Evolutionary conservation across 2,113 vertebrate genomes (phyloP).

Genomic region (Larimichthys polyactis): DNA sequence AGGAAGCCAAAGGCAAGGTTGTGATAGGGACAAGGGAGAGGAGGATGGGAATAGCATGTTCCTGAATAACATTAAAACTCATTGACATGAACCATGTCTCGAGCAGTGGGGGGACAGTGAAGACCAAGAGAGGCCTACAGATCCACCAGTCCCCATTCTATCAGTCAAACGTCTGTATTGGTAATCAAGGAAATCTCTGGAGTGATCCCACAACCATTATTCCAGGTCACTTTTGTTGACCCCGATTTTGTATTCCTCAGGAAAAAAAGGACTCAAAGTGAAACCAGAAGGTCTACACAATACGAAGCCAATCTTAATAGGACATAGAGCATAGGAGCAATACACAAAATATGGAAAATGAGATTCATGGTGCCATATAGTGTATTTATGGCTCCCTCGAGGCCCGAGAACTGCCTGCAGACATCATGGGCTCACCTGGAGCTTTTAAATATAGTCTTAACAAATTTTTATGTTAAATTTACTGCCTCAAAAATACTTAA

Average conservation of each 20-base stretch:
- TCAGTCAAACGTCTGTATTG: slow-evolving; percentile 63
- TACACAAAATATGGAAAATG: slow-evolving; percentile 67
- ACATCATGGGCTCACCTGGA: slow-evolving; percentile 62
- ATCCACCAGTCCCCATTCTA: slow-evolving; percentile 49
- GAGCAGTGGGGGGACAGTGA: slow-evolving; percentile 6
- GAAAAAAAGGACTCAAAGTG: slow-evolving; percentile 55
- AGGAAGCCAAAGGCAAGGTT: slow-evolving; percentile 39
- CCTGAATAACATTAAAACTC: slow-evolving; percentile 13
- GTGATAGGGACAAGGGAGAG: slow-evolving; percentile 5
- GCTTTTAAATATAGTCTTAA: slow-evolving; percentile 48
- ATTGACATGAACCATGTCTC: slow-evolving; percentile 23
- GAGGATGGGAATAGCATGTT: slow-evolving; percentile 22
- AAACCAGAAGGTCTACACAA: slow-evolving; percentile 69
- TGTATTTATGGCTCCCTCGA: slow-evolving; percentile 65
- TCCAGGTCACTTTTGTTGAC: slow-evolving; percentile 65
- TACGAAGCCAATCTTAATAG: slow-evolving; percentile 63
- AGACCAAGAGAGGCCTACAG: slow-evolving; percentile 26
- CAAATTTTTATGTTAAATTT: slow-evolving; percentile 37
- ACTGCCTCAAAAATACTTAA: slow-evolving; percentile 18
- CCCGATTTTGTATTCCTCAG: slow-evolving; percentile 49
- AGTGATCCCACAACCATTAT: slow-evolving; percentile 58
- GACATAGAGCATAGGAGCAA: slow-evolving; percentile 43
- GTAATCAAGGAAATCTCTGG: slow-evolving; percentile 69
- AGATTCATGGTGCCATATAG: slow-evolving; percentile 52
- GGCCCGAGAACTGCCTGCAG: slow-evolving; percentile 49